Conservation (phyloP, 2,113 vertebrate genomes). For the Bubo bubo region DNA sequence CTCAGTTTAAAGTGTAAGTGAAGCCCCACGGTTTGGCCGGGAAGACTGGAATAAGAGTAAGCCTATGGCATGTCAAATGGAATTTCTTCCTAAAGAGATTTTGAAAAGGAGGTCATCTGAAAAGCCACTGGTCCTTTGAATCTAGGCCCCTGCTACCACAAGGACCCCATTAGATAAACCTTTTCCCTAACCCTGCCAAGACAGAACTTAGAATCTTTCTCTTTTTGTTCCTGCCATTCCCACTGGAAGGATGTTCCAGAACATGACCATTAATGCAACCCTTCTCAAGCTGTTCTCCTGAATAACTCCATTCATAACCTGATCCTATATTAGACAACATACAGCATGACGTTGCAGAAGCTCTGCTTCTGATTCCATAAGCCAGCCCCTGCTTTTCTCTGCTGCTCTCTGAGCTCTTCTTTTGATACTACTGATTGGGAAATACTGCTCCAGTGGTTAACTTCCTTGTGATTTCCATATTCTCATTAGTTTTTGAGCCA, state of each 20-base stretch:
- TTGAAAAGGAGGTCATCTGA: neutral
- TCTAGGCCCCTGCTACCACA: neutral
- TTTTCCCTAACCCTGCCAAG: neutral
- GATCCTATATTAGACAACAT: neutral
- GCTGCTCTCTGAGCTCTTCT: neutral
- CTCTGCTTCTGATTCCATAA: neutral
- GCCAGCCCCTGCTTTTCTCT: neutral
- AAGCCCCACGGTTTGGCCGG: neutral
- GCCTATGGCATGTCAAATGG: neutral
- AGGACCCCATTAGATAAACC: neutral
- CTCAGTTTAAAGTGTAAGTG: neutral
- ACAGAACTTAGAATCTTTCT: neutral
- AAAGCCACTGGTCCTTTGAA: neutral
- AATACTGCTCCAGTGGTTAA: neutral
- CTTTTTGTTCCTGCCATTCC: neutral
- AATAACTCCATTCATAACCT: neutral
- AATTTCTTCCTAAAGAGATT: neutral
- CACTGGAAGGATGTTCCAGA: neutral
- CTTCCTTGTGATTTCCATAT: neutral
- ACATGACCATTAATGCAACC: neutral
- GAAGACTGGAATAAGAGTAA: neutral
- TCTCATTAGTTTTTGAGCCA: neutral
- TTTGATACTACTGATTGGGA: neutral
- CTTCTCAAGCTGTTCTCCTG: neutral
- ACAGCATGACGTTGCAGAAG: slow-evolving; percentile 12